Base-by-base conservation (phyloP, 2,888 invertebrate species). In the Athetis lepigone region DNA sequence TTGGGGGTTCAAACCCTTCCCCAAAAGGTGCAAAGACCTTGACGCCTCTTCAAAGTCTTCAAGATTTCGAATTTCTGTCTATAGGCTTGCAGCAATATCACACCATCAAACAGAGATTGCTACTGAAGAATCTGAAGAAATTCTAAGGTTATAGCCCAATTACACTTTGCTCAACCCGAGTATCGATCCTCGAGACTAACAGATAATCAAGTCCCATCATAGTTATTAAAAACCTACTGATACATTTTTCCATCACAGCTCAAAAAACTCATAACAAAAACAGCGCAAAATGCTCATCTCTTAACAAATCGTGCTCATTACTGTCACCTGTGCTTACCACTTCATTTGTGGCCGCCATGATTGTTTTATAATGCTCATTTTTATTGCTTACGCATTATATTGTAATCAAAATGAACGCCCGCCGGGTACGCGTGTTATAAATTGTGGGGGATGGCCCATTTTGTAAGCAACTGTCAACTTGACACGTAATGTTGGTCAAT, bases 361-460 rank as follows among this genome's bases (percentile, higher is more conserved):
- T 86, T 85, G 81, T 81, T 82, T 85, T 85, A 76, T 85, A 86
- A 87, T 86, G 81, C 61, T 33, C 65, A 79, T 77, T 79, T 79
- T 85, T 83, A 78, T 81, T 52, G 57, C 72, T 49, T 55, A 49
- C 52, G 46, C 64, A 75, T 70, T 71, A 71, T 70, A 70, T 69
- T 69, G 58, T 70, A 69, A 68, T 68, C 59, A 72, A 47, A 59
- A 52, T 39, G 49, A 16, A 61, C 13, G 72, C 45, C 67, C 76
- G 59, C 51, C 50, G 56, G 61, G 56, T 54, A 50, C 36, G 62
- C 57, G 47, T 27, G 59, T 46, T 40, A 57, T 23, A 58, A 58
- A 39, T 52, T 40, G 45, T 25, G 21, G 37, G 42, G 51, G 63
- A 18, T 62, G 54, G 60, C 25, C 49, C 36, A 37, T 37, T 58